Conservation (phyloP, 2,888 invertebrate genomes). For the Megamerina dolium region DNA sequence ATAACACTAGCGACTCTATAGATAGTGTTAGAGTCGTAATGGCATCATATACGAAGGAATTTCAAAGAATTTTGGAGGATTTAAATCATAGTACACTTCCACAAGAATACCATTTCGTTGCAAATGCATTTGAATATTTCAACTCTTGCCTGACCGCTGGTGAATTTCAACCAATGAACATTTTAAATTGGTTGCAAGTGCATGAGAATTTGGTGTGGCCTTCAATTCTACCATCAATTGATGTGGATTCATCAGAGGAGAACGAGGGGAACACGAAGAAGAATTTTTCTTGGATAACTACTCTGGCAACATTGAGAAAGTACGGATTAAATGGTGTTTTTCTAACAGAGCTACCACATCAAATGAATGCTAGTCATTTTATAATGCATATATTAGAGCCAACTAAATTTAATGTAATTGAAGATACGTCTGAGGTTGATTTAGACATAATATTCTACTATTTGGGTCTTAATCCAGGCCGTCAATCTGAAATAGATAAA, state of each 20-base stretch:
- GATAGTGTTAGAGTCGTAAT: no score
- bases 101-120: no score
- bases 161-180: conserved; percentile 12
- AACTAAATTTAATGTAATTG: no score
- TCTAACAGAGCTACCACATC: conserved; percentile 19
- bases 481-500: not conserved
- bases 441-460: conserved; percentile 16
- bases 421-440: conserved; percentile 8
- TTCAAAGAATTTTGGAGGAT: no score
- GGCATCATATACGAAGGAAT: no score
- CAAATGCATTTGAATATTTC: no score
- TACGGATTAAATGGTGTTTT: conserved; percentile 25
- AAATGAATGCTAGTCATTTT: conserved; percentile 8
- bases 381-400: conserved; percentile 20
- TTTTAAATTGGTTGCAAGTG: conserved; percentile 16
- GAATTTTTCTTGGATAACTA: conserved; percentile 24
- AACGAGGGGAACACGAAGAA: no score
- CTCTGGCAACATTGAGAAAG: conserved; percentile 20
- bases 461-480: conserved; percentile 10
- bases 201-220: conserved; percentile 21
- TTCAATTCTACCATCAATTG: conserved; percentile 5
- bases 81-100: no score
- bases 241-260: not conserved
- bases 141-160: conserved; percentile 15
- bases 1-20: no score